Base-by-base conservation (phyloP, 2,888 invertebrate genomes). In the Clunio marinus region DNA sequence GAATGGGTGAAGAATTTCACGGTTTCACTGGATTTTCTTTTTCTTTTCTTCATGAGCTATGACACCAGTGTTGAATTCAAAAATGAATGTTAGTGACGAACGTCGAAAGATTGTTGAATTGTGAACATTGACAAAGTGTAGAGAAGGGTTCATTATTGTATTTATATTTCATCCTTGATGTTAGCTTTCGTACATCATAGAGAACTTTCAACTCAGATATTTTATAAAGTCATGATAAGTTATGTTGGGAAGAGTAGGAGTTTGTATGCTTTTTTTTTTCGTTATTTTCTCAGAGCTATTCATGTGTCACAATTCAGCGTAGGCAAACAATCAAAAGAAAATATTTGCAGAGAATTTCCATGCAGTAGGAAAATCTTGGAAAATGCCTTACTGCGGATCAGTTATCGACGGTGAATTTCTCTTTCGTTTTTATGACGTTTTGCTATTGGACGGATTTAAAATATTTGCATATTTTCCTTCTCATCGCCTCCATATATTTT, bases 401-500 rank as follows among this genome's bases (percentile, higher is more conserved):
- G 51, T 51, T 17, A 51, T 7, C 22, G 51, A 51, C 51, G 51
- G 51, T 51, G 51, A 51, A 41, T n/a, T n/a, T 10, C 41, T 41
- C 41, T 15, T n/a, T 22, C 25, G 5, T 24, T n/a, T 57, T 57
- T 55, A 25, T 57, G 57, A 57, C 57, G 57, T 57, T 57, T 24
- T 27, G 57, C 57, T 57, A 22, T 51, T 24, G 57, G 57, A 57
- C 27, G 57, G 57, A 57, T 57, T 57, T 57, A 27, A 57, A 57
- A 57, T 57, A 57, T 57, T 57, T 57, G 57, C 57, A 57, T 51
- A 51, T 57, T 57, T 57, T 27, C 25, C 27, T 27, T 57, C 27
- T 57, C 27, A 57, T 57, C 57, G 57, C 57, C 15, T 57, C 51
- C n/a, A 2, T 7, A 22, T 3, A 4, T 51, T 51, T 8, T 51